phyloP scores from a whole-genome alignment of 2,113 vertebrate genomes.

The Crotalus tigris region DNA sequence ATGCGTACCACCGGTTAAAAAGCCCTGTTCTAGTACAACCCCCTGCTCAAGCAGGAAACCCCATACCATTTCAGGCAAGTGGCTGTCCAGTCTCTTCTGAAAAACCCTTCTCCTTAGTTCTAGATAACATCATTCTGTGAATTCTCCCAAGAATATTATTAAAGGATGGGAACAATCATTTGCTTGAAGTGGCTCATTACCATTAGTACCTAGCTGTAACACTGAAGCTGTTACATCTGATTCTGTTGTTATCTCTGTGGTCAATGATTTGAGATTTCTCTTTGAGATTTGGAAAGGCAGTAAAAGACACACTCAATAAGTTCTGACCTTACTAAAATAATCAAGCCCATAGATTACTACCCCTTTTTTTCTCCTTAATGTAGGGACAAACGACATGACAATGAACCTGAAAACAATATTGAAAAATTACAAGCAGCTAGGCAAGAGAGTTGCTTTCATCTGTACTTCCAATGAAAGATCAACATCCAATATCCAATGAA shows the following conservation, averaged over 20 bases:
- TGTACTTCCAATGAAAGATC: too few species aligned
- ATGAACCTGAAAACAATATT: too few species aligned
- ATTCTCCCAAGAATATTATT: constrained; percentile 41
- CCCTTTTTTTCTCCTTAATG: too few species aligned
- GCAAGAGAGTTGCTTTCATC: too few species aligned
- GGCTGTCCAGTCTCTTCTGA: background rate
- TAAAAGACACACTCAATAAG: constrained; percentile 34
- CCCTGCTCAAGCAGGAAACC: background rate
- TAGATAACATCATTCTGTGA: background rate
- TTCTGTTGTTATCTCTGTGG: constrained; percentile 36
- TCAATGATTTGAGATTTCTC: constrained; percentile 45
- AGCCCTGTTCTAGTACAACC: background rate
- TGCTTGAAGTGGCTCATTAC: constrained; percentile 48
- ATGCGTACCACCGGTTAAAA: too few species aligned
- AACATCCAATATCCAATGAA: too few species aligned
- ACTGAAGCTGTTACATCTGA: constrained; percentile 56
- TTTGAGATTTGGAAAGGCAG: constrained; percentile 40
- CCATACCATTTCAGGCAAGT: background rate
- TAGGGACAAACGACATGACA: too few species aligned
- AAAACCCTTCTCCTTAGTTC: background rate
- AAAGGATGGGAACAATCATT: constrained; percentile 29
- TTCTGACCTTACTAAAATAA: constrained; percentile 5
- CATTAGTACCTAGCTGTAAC: constrained; percentile 42
- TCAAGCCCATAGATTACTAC: too few species aligned
- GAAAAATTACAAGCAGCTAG: too few species aligned